phyloP scores from a whole-genome alignment of 1,140 invertebrate genomes.

The Chymomyza costata region DNA sequence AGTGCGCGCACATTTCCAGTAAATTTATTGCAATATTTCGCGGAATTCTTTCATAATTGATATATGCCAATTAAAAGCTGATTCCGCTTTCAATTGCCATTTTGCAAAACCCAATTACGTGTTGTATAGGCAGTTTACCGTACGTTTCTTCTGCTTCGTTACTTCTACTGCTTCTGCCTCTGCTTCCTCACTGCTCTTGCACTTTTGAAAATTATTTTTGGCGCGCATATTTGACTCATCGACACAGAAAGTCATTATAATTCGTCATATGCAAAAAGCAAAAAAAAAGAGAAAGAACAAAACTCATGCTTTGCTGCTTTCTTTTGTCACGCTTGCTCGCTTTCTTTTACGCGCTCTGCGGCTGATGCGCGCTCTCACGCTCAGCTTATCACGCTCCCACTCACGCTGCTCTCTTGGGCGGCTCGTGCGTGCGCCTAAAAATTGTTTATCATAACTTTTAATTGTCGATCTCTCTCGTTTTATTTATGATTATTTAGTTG shows the following conservation, averaged over 20 bases:
- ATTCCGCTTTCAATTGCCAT: too few species aligned
- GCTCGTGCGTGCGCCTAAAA: slow-evolving; percentile 24
- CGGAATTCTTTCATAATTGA: too few species aligned
- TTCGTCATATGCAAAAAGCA: slow-evolving; percentile 34
- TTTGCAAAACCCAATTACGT: too few species aligned
- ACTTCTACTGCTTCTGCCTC: background rate
- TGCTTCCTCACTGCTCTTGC: background rate
- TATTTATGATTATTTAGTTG: slow-evolving; percentile 18
- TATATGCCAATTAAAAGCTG: too few species aligned
- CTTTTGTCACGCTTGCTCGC: slow-evolving; percentile 47
- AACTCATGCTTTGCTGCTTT: slow-evolving; percentile 33
- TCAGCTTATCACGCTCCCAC: slow-evolving; percentile 11
- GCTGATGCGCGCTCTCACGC: background rate
- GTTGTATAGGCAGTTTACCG: too few species aligned
- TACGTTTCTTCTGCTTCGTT: too few species aligned
- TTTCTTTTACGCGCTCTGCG: slow-evolving; percentile 21
- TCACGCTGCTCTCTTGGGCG: slow-evolving; percentile 18
- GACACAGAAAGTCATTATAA: slow-evolving; percentile 37
- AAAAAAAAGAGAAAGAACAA: slow-evolving; percentile 17
- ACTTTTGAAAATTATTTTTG: slow-evolving; percentile 60
- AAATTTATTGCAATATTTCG: too few species aligned
- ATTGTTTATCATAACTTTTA: slow-evolving; percentile 69
- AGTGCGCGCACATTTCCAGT: too few species aligned
- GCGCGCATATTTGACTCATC: slow-evolving; percentile 64
- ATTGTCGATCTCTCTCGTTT: slow-evolving; percentile 61